phyloP scores from a whole-genome alignment of 2,888 invertebrate genomes.

The Agrotis segetum region DNA sequence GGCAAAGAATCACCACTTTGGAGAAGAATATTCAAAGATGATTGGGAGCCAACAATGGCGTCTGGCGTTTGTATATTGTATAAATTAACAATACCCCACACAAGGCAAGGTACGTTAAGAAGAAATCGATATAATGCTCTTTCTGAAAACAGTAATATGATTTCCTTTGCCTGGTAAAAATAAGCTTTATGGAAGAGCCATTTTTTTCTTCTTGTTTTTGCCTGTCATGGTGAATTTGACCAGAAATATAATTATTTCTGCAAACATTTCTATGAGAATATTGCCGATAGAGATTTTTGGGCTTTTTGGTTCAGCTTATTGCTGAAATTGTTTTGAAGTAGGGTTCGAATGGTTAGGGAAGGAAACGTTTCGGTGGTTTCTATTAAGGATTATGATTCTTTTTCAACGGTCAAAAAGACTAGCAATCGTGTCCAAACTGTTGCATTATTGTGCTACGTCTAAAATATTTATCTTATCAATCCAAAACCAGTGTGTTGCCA shows the following conservation, averaged over 20 bases:
- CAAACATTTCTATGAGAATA: constrained; percentile 33
- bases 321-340: constrained; percentile 34
- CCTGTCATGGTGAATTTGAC: constrained; percentile 49
- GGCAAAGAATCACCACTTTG: constrained; percentile 33
- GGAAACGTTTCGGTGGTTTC: too few relatives aligned
- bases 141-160: constrained; percentile 66
- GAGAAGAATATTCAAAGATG: constrained; percentile 54
- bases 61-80: constrained; percentile 66
- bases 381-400: background rate
- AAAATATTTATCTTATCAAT: too few relatives aligned
- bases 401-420: too few relatives aligned
- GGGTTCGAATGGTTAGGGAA: constrained; percentile 6
- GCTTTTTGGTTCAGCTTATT: constrained; percentile 41
- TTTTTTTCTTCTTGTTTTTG: constrained; percentile 48
- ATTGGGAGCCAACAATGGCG: constrained; percentile 65
- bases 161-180: constrained; percentile 61
- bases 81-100: constrained; percentile 68
- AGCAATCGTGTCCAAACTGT: too few relatives aligned
- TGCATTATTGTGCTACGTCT: too few relatives aligned
- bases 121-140: constrained; percentile 77
- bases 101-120: constrained; percentile 63
- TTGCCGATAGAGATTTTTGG: constrained; percentile 30
- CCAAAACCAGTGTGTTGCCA: too few relatives aligned
- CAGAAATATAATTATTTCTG: constrained; percentile 34
- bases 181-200: constrained; percentile 59